A percentile compares a stretch with the other conserved stretches of the same genome.
Conservation (phyloP, 2,888 invertebrate species). For the Papilio demoleus region DNA sequence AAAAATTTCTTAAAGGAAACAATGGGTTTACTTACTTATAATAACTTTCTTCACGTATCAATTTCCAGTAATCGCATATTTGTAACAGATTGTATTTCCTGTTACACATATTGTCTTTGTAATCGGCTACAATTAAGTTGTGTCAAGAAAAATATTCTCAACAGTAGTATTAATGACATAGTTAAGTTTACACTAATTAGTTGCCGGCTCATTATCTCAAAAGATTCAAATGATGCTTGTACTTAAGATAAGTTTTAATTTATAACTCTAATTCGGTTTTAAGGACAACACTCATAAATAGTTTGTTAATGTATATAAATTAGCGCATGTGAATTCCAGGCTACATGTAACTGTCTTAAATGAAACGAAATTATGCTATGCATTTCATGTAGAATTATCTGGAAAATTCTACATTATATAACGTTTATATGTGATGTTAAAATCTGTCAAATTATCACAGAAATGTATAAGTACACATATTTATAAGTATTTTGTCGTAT, state of each 20-base stretch:
- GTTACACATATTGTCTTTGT: constrained; percentile 22
- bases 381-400: background rate
- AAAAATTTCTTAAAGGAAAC: too few species aligned
- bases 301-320: constrained; percentile 13
- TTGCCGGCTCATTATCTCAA: constrained; percentile 29
- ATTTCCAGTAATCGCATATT: constrained; percentile 27
- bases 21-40: background rate
- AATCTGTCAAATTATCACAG: background rate
- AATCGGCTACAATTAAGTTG: constrained; percentile 23
- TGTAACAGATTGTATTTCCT: constrained; percentile 28
- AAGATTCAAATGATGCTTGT: constrained; percentile 34
- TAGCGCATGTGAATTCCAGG: constrained; percentile 6
- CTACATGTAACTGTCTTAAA: background rate
- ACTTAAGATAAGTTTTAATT: constrained; percentile 40
- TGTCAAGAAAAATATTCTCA: constrained; percentile 33
- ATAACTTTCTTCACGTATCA: background rate
- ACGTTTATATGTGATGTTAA: background rate
- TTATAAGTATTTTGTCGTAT: too few species aligned
- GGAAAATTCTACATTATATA: background rate
- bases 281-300: constrained; percentile 29
- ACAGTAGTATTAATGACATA: constrained; percentile 38
- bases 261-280: constrained; percentile 28
- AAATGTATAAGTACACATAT: too few species aligned
- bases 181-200: constrained; percentile 32
- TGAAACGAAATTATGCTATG: background rate